Evolutionary conservation across 2,888 invertebrate genomes (phyloP).

Genomic region (Leucophora obtusa): DNA sequence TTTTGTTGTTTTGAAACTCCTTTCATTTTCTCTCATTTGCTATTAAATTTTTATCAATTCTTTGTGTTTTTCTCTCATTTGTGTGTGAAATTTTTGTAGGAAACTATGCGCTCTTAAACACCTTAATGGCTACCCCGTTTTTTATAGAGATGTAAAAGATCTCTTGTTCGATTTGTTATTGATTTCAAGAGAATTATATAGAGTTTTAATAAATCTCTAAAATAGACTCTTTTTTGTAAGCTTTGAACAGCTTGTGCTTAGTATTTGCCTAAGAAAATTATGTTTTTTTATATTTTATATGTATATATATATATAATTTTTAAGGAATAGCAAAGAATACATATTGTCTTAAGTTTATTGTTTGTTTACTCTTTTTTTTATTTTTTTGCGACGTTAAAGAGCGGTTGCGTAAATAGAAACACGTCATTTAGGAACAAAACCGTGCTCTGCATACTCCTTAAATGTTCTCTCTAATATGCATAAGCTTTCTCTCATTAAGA

Average conservation of each 20-base stretch:
- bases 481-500: slow-evolving; percentile 24
- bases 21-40: too few species aligned
- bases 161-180: too few species aligned
- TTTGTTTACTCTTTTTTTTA: slow-evolving; percentile 19
- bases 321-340: background rate
- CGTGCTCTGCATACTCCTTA: slow-evolving; percentile 73
- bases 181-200: background rate
- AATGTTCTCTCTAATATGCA: slow-evolving; percentile 38
- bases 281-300: slow-evolving; percentile 2
- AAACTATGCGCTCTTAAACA: too few species aligned
- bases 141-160: background rate
- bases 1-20: too few species aligned
- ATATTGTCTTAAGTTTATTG: slow-evolving; percentile 1
- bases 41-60: too few species aligned
- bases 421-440: slow-evolving; percentile 77
- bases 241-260: slow-evolving; percentile 1
- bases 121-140: too few species aligned
- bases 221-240: slow-evolving; percentile 2
- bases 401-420: slow-evolving; percentile 26
- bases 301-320: background rate
- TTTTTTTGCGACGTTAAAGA: slow-evolving; percentile 45
- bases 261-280: background rate
- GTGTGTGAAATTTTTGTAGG: too few species aligned
- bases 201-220: background rate
- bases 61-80: too few species aligned